A percentile compares a stretch with the other conserved stretches of the same genome.
These are phyloP conservation scores for Benthosema pterotum DNA, from an alignment of 2,797 vertebrate genomes.

Conservation along the genomic window DNA sequence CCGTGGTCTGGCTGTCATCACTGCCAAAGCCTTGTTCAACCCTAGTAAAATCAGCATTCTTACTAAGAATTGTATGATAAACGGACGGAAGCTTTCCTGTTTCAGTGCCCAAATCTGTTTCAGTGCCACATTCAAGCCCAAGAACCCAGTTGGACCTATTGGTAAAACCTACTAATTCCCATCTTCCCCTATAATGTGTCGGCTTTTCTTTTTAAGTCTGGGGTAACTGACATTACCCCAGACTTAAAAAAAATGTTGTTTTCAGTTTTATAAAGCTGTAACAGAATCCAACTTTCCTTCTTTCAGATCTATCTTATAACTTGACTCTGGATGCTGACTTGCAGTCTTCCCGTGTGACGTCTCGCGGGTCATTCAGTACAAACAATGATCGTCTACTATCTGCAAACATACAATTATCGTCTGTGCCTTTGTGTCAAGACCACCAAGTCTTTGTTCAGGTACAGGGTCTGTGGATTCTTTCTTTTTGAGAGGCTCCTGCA, in stretches of 20 bases:
- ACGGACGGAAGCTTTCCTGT: conserved; percentile 68
- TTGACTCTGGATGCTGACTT: conserved; percentile 88
- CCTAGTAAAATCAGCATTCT: conserved; percentile 88
- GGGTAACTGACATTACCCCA: too few relatives aligned
- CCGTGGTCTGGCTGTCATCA: conserved; percentile 83
- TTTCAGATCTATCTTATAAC: conserved; percentile 82
- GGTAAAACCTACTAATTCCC: conserved; percentile 74
- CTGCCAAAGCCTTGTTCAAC: conserved; percentile 78
- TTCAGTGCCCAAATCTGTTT: conserved; percentile 82
- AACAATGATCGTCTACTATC: conserved; percentile 83
- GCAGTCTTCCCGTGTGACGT: conserved; percentile 82
- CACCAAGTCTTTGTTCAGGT: conserved; percentile 86
- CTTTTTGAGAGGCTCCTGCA: too few relatives aligned
- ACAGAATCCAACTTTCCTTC: not conserved
- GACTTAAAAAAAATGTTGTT: too few relatives aligned
- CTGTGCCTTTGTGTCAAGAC: conserved; percentile 64
- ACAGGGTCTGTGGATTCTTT: not conserved
- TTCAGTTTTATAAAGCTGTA: too few relatives aligned
- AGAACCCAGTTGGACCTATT: conserved; percentile 75
- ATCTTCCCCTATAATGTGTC: not conserved
- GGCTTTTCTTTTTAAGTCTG: too few relatives aligned
- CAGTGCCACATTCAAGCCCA: conserved; percentile 83
- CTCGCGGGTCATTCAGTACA: conserved; percentile 86
- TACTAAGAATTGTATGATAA: conserved; percentile 83
- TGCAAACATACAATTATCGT: conserved; percentile 66